Conservation (phyloP, 2,888 invertebrate genomes). For the Himalopsyche kuldschensis region DNA sequence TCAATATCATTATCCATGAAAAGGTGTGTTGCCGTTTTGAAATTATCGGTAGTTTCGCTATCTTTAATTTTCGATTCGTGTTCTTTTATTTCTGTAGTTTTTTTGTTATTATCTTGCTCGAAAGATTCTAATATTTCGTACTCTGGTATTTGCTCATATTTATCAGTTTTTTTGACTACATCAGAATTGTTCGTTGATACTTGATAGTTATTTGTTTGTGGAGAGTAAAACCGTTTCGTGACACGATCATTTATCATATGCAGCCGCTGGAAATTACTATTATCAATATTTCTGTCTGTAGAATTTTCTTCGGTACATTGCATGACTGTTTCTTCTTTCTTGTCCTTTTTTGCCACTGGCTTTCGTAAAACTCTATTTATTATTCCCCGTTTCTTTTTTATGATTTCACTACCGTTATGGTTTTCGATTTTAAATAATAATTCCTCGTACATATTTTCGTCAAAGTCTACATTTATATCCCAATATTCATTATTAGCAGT, state of each 20-base stretch:
- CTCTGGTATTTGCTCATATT: neutral
- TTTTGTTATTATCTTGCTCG: neutral
- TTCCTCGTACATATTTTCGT: constrained; percentile 37
- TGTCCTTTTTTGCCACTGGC: constrained; percentile 13
- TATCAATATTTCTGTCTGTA: neutral
- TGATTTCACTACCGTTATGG: neutral
- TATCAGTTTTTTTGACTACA: neutral
- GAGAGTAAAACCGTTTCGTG: neutral
- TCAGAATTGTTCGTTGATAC: neutral
- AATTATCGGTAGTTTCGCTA: neutral
- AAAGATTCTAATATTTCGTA: neutral
- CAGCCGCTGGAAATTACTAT: neutral
- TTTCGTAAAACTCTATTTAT: constrained; percentile 25
- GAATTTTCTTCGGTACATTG: neutral
- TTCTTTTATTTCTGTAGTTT: neutral
- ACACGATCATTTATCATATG: neutral
- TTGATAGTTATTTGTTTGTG: constrained; percentile 14
- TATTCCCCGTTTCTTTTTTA: constrained; percentile 28
- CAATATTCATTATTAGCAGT: neutral
- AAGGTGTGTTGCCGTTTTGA: neutral
- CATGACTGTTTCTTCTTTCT: neutral
- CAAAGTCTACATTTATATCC: neutral
- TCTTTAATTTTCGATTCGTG: no score
- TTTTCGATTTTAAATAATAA: constrained; percentile 3
- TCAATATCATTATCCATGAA: neutral